Percentiles rank a stretch among this genome's conserved stretches.
Conservation (phyloP, 1,140 invertebrate genomes). For the Plodia interpunctella region DNA sequence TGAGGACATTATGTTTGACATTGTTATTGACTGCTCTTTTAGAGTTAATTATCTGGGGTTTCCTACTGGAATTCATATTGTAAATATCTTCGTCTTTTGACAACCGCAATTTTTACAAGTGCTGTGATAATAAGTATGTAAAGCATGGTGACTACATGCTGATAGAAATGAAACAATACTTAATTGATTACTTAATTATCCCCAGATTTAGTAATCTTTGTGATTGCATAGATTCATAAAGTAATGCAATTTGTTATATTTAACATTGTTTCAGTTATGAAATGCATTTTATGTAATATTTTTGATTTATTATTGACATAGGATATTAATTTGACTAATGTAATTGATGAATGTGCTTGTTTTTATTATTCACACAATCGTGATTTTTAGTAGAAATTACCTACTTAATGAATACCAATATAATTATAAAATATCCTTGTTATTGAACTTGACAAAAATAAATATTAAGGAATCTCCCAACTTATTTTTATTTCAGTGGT, state of each 20-base stretch:
- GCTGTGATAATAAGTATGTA: constrained; percentile 56
- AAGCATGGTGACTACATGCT: constrained; percentile 37
- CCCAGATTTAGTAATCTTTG: constrained; percentile 41
- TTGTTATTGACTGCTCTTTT: constrained; percentile 37
- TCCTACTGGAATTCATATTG: constrained; percentile 20
- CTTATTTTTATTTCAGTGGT: constrained; percentile 9
- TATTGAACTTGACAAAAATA: constrained; percentile 25
- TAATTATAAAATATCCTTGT: constrained; percentile 30
- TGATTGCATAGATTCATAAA: constrained; percentile 28
- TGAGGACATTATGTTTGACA: constrained; percentile 22
- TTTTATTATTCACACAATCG: constrained; percentile 35
- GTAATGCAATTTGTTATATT: constrained; percentile 28
- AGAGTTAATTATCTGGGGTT: constrained; percentile 44
- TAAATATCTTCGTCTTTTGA: constrained; percentile 43
- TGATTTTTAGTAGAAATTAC: constrained; percentile 41
- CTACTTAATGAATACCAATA: constrained; percentile 17
- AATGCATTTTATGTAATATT: constrained; percentile 38
- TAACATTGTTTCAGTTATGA: constrained; percentile 37
- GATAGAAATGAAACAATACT: constrained; percentile 34
- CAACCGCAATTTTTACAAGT: constrained; percentile 57
- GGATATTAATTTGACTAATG: constrained; percentile 27
- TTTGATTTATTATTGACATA: constrained; percentile 30
- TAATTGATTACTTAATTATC: constrained; percentile 34
- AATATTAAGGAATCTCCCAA: constrained; percentile 21
- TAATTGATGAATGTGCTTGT: constrained; percentile 42